These are phyloP conservation scores for Spilarctia lutea DNA, from an alignment of 2,888 invertebrate genomes.

Conservation along the genomic window DNA sequence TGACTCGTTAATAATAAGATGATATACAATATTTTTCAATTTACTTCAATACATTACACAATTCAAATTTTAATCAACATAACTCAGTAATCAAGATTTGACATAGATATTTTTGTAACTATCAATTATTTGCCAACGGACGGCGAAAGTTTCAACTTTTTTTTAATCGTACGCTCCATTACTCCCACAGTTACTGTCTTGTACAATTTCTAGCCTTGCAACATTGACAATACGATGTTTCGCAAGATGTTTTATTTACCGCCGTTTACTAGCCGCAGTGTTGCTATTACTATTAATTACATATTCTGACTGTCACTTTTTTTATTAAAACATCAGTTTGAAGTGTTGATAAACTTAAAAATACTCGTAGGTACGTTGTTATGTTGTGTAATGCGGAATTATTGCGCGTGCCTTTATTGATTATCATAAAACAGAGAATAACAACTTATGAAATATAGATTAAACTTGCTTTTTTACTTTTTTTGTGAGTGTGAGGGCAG, in stretches of 20 bases:
- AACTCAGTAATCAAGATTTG: constrained; percentile 52
- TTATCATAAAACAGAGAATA: constrained; percentile 6
- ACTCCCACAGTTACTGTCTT: constrained; percentile 71
- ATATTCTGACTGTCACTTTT: neutral
- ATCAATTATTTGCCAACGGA: constrained; percentile 73
- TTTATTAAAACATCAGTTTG: neutral
- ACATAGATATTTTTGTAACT: constrained; percentile 70
- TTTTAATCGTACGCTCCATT: constrained; percentile 83
- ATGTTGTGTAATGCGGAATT: neutral
- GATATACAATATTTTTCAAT: too few species aligned
- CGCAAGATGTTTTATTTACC: constrained; percentile 66
- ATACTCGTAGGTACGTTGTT: neutral
- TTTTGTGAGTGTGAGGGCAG: neutral
- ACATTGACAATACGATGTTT: constrained; percentile 73
- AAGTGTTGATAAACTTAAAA: constrained; percentile 2
- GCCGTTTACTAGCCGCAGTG: constrained; percentile 52
- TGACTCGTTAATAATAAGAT: too few species aligned
- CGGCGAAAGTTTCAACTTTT: constrained; percentile 79
- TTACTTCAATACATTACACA: constrained; percentile 31
- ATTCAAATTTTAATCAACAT: constrained; percentile 28
- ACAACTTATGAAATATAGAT: constrained; percentile 20
- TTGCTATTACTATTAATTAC: constrained; percentile 59
- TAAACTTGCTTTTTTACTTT: constrained; percentile 9
- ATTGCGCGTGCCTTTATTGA: neutral
- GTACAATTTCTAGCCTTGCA: constrained; percentile 82